Evolutionary conservation across 1,140 invertebrate species (phyloP).

Genomic region (Cotesia vestalis): DNA sequence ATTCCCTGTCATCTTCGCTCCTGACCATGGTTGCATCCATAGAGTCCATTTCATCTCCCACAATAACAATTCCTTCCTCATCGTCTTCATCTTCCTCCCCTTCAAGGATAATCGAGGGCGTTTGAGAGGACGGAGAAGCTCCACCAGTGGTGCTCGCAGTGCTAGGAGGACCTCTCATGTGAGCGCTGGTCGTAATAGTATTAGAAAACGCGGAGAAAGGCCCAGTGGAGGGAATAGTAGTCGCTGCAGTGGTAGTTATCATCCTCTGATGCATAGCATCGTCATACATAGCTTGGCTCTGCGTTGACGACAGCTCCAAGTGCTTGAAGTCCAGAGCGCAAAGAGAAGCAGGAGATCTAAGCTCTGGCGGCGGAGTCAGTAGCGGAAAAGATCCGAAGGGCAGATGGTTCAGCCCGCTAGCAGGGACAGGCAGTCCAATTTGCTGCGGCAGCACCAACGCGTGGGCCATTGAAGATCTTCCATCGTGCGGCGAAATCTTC

Average conservation of each 20-base stretch:
- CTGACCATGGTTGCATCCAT: conserved; percentile 18
- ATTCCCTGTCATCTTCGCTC: conserved; percentile 69
- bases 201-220: conserved; percentile 35
- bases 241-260: conserved; percentile 48
- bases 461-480: conserved; percentile 85
- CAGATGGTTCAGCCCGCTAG: conserved; percentile 72
- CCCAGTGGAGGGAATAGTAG: conserved; percentile 30
- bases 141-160: conserved; percentile 46
- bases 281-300: conserved; percentile 53
- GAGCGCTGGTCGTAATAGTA: conserved; percentile 56
- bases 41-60: conserved; percentile 57
- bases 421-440: conserved; percentile 69
- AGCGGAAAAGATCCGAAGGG: conserved; percentile 81
- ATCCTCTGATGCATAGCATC: conserved; percentile 62
- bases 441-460: conserved; percentile 80
- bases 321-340: conserved; percentile 76
- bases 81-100: conserved; percentile 65
- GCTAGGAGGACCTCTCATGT: conserved; percentile 53
- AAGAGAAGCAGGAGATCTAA: conserved; percentile 71
- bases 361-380: conserved; percentile 77
- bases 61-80: conserved; percentile 61
- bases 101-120: conserved; percentile 50
- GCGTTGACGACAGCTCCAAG: conserved; percentile 67
- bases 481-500: conserved; percentile 93
- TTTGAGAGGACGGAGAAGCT: conserved; percentile 55